phyloP scores from a whole-genome alignment of 2,797 vertebrate genomes.

The Fundulus diaphanus region DNA sequence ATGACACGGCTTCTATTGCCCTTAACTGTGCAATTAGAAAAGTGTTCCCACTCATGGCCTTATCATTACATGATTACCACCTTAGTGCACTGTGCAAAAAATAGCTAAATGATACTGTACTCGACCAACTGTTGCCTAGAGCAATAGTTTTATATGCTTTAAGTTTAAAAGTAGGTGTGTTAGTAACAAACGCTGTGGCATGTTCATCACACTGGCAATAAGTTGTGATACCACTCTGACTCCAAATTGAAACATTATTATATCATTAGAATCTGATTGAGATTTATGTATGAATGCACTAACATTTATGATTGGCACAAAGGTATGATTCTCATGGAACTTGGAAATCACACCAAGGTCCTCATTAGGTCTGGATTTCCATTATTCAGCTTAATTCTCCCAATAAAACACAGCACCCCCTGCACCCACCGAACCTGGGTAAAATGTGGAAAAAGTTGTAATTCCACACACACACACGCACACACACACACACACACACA shows the following conservation, averaged over 20 bases:
- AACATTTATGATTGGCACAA: background rate
- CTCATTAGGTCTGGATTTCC: background rate
- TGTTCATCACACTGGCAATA: background rate
- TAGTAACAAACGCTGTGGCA: background rate
- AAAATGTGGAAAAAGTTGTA: too few relatives aligned
- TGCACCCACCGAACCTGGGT: too few relatives aligned
- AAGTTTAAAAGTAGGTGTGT: background rate
- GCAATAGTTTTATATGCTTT: background rate
- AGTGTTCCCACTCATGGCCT: constrained; percentile 51
- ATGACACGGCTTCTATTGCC: constrained; percentile 48
- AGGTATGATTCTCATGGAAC: background rate
- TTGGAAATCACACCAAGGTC: background rate
- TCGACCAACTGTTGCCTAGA: constrained; percentile 3
- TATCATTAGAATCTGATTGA: background rate
- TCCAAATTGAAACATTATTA: constrained; percentile 1
- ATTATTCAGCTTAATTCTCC: background rate
- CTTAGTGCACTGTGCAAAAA: constrained; percentile 24
- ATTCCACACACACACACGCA: too few relatives aligned
- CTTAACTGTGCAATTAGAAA: constrained; percentile 57
- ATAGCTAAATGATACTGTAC: constrained; percentile 48
- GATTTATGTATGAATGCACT: background rate
- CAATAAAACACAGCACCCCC: too few relatives aligned
- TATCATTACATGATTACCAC: constrained; percentile 59
- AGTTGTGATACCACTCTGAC: background rate
- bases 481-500: too few relatives aligned